These are phyloP conservation scores for Dusona sp. DNA, from an alignment of 2,888 invertebrate species.

Conservation along the genomic window DNA sequence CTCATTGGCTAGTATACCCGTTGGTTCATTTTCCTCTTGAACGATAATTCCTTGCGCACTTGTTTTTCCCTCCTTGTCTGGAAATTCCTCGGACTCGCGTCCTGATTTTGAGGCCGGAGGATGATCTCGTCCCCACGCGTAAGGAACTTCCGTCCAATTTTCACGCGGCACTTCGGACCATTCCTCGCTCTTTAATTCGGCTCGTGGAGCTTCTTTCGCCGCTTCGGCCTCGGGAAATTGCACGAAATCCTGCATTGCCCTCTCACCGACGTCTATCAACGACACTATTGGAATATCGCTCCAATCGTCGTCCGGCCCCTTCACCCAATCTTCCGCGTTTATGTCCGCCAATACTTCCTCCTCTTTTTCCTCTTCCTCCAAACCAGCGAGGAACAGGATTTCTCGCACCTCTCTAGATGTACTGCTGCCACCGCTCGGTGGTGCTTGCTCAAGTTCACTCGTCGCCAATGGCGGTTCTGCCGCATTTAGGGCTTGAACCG, in stretches of 20 bases:
- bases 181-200: constrained; percentile 50
- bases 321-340: constrained; percentile 69
- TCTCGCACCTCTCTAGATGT: constrained; percentile 96
- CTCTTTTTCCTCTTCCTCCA: constrained; percentile 78
- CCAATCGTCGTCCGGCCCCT: constrained; percentile 82
- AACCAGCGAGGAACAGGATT: constrained; percentile 90
- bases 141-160: constrained; percentile 50
- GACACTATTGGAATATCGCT: constrained; percentile 84
- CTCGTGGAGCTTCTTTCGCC: constrained; percentile 26
- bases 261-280: constrained; percentile 77
- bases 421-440: constrained; percentile 93
- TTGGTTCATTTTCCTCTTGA: constrained; percentile 71
- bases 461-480: constrained; percentile 79
- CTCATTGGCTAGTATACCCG: constrained; percentile 64
- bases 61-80: constrained; percentile 57
- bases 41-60: constrained; percentile 51
- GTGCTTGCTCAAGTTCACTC: constrained; percentile 80
- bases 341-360: constrained; percentile 76
- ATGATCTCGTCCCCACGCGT: constrained; percentile 61
- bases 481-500: constrained; percentile 78
- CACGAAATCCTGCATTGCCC: constrained; percentile 64
- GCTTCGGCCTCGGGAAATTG: constrained; percentile 58
- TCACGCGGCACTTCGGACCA: constrained; percentile 7
- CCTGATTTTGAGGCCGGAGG: constrained; percentile 33
- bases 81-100: constrained; percentile 68